phyloP scores from a whole-genome alignment of 2,113 vertebrate genomes.

The Nestor notabilis region DNA sequence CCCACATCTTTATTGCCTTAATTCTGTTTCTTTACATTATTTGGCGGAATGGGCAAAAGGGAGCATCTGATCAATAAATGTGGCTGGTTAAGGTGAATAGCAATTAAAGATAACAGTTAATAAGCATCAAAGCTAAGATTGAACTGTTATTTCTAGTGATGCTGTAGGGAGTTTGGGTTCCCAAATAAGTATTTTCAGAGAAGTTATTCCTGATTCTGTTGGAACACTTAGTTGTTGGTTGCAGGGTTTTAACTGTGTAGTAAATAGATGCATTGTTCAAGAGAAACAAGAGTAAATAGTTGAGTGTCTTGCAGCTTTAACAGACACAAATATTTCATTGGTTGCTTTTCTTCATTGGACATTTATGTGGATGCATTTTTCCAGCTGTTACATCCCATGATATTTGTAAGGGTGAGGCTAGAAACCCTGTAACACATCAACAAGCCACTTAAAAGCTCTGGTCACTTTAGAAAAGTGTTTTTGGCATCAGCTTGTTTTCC shows the following conservation, averaged over 20 bases:
- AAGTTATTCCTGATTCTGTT: neutral
- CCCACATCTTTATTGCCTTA: neutral
- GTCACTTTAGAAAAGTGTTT: neutral
- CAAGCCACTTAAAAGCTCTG: neutral
- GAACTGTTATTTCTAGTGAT: neutral
- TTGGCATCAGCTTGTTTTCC: neutral
- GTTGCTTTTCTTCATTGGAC: neutral
- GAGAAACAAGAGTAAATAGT: neutral
- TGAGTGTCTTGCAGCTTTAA: neutral
- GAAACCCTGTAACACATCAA: neutral
- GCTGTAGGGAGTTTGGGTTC: neutral
- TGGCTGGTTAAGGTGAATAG: neutral
- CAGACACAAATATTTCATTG: neutral
- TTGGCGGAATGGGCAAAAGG: neutral
- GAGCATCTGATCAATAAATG: neutral
- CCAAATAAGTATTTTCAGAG: neutral
- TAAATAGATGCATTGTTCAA: neutral
- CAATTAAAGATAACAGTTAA: neutral
- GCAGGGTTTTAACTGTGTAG: no score
- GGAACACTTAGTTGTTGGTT: neutral
- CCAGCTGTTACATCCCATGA: accelerated
- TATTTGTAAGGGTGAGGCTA: neutral
- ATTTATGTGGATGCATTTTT: neutral
- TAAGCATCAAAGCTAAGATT: neutral
- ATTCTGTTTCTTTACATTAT: neutral